Evolutionary conservation across 2,113 vertebrate genomes (phyloP).

Genomic region (Calidris pugnax): DNA sequence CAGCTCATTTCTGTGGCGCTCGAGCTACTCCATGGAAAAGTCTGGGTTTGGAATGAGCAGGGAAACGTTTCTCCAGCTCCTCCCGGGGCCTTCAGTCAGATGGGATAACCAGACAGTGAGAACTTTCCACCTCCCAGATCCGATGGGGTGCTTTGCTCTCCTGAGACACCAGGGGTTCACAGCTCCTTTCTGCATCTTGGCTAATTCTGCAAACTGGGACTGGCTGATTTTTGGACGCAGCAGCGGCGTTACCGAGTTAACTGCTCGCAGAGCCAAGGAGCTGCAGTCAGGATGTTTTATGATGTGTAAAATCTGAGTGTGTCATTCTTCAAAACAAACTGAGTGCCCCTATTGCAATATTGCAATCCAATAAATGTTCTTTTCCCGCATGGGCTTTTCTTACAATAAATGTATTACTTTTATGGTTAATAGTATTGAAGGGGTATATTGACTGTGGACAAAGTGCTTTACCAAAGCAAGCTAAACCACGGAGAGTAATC

Average conservation of each 20-base stretch:
- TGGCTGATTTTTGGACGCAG: slow-evolving; percentile 2
- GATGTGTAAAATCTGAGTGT: not conserved
- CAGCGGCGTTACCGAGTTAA: not conserved
- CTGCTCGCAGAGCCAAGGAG: not conserved
- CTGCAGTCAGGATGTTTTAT: not conserved
- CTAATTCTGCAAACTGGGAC: not conserved
- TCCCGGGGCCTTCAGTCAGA: not conserved
- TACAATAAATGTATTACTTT: not conserved
- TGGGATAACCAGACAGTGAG: slow-evolving; percentile 5
- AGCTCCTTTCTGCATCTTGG: not conserved
- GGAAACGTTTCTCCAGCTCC: not conserved
- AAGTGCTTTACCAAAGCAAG: not conserved
- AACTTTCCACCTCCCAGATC: slow-evolving; percentile 13
- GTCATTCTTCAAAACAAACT: not conserved
- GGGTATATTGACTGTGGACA: not conserved
- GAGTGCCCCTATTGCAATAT: not conserved
- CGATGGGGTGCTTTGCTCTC: slow-evolving; percentile 8
- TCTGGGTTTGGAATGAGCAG: not conserved
- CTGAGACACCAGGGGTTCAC: not conserved
- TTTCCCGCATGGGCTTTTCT: not conserved
- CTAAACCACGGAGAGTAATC: not conserved
- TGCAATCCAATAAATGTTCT: not conserved
- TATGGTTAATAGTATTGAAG: not conserved
- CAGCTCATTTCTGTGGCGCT: not conserved
- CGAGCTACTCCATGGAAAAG: not conserved